Evolutionary conservation across 1,140 invertebrate genomes (phyloP).

Genomic region (Ganaspis sp.): DNA sequence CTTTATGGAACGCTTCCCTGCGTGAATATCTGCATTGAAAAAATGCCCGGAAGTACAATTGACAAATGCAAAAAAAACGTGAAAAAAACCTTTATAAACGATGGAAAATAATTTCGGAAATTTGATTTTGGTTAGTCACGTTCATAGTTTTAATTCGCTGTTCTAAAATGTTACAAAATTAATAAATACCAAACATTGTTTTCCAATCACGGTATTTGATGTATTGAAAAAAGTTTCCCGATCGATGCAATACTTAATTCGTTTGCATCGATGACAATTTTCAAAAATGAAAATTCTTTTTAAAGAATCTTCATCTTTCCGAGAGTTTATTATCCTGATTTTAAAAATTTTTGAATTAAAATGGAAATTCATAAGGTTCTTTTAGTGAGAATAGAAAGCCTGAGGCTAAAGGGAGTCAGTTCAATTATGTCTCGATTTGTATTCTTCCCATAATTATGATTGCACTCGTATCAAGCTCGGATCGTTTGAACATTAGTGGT

Average conservation of each 20-base stretch:
- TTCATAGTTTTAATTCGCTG: too few relatives aligned
- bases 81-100: background rate
- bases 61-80: background rate
- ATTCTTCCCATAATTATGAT: background rate
- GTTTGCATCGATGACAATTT: too few relatives aligned
- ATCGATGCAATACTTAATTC: too few relatives aligned
- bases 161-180: too few relatives aligned
- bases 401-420: background rate
- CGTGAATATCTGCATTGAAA: constrained; percentile 16
- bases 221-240: too few relatives aligned
- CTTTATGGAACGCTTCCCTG: constrained; percentile 21
- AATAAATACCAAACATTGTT: too few relatives aligned
- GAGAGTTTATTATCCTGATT: background rate
- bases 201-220: too few relatives aligned
- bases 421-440: background rate
- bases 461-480: background rate
- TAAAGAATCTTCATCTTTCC: too few relatives aligned
- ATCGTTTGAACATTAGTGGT: background rate
- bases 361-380: background rate
- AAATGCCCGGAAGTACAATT: constrained; percentile 1
- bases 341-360: background rate
- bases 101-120: too few relatives aligned
- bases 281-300: too few relatives aligned
- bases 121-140: too few relatives aligned
- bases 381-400: background rate